phyloP scores from a whole-genome alignment of 2,113 vertebrate species.

The Diadophis punctatus region DNA sequence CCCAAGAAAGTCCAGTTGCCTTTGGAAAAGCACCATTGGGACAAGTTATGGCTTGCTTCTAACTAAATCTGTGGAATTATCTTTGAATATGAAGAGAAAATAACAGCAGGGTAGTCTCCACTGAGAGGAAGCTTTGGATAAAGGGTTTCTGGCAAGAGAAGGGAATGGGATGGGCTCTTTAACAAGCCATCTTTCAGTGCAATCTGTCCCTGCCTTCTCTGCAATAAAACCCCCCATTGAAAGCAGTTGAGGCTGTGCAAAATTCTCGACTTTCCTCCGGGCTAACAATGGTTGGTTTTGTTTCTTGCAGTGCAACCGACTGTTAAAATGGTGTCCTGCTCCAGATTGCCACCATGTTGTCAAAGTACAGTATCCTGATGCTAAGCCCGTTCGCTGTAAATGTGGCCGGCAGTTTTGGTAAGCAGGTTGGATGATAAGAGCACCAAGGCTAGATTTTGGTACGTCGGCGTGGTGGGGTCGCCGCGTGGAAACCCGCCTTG shows the following conservation, averaged over 20 bases:
- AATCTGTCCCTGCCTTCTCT: neutral
- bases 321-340: conserved; percentile 99
- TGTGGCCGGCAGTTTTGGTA: conserved; percentile 99
- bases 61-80: neutral
- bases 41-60: neutral
- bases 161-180: neutral
- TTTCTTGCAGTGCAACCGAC: conserved; percentile 89
- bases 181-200: neutral
- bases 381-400: conserved; percentile 98
- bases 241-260: neutral
- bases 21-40: neutral
- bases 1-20: too few relatives aligned
- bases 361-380: conserved; percentile 98
- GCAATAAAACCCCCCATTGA: too few relatives aligned
- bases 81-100: neutral
- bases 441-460: neutral
- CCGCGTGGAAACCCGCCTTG: neutral
- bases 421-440: conserved; percentile 38
- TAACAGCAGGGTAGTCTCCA: neutral
- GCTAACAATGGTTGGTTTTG: neutral
- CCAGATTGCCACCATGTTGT: conserved; percentile 99
- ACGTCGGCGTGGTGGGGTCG: neutral
- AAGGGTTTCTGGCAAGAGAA: neutral
- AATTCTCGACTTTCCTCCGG: neutral
- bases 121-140: neutral